These are phyloP conservation scores for Azemiops feae DNA, from an alignment of 2,113 vertebrate genomes.

Conservation along the genomic window DNA sequence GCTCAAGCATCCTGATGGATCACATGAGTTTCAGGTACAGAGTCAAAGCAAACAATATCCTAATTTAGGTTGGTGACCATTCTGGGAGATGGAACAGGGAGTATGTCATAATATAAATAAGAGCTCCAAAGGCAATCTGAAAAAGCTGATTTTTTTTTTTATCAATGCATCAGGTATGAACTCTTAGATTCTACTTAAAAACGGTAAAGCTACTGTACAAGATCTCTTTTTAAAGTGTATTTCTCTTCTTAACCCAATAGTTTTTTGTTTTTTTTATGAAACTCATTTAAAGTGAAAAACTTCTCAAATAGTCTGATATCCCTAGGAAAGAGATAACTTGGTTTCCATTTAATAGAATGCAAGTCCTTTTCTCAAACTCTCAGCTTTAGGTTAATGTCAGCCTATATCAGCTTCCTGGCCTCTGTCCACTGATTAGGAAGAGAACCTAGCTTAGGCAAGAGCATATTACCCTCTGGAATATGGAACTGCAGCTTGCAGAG, in stretches of 20 bases:
- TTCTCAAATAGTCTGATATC: not conserved
- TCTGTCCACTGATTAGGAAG: not conserved
- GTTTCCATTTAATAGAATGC: conserved; percentile 6
- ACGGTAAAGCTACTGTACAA: accelerated
- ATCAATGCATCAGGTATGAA: not conserved
- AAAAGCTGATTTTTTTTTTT: not conserved
- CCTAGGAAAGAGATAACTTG: not conserved
- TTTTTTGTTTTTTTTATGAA: not conserved
- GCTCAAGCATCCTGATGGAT: not conserved
- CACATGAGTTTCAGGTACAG: not conserved
- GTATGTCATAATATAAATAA: not conserved
- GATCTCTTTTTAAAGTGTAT: not conserved
- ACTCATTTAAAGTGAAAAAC: not conserved
- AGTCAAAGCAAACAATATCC: not conserved
- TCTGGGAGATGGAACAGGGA: not conserved
- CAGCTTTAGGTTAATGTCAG: not conserved
- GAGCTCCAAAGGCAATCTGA: not conserved
- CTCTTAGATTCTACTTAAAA: not conserved
- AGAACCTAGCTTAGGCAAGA: not conserved
- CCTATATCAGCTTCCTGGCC: not conserved
- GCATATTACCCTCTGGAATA: not conserved
- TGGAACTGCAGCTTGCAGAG: not conserved
- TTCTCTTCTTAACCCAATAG: not conserved
- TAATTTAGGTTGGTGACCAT: not conserved
- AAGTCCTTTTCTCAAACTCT: not conserved